phyloP scores from a whole-genome alignment of 2,797 vertebrate species.

The Chelidonichthys spinosus region DNA sequence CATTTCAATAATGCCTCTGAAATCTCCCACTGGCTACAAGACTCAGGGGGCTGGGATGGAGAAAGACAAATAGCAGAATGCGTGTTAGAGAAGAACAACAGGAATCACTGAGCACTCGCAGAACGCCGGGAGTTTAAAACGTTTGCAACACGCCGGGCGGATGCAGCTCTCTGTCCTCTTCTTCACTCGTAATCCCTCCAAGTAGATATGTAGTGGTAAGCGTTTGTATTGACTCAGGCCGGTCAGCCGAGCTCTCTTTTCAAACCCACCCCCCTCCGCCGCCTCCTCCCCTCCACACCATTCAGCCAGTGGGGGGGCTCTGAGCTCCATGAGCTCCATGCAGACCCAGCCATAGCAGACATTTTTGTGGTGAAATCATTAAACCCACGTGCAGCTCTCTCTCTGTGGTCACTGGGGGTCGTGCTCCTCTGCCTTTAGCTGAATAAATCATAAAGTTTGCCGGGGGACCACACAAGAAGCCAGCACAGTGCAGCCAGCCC shows the following conservation, averaged over 20 bases:
- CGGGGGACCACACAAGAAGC: constrained; percentile 99
- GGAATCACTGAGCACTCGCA: constrained; percentile 41
- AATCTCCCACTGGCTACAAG: constrained; percentile 67
- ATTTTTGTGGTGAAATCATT: constrained; percentile 99
- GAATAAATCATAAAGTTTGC: constrained; percentile 99
- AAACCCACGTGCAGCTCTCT: constrained; percentile 99
- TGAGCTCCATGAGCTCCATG: constrained; percentile 67
- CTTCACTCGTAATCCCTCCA: constrained; percentile 63
- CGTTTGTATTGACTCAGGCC: constrained; percentile 75
- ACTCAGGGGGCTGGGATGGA: constrained; percentile 24
- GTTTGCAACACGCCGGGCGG: constrained; percentile 55
- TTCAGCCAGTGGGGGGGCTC: constrained; percentile 62
- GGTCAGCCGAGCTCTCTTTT: constrained; percentile 72
- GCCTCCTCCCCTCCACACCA: constrained; percentile 36
- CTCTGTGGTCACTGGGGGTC: constrained; percentile 99
- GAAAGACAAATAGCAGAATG: constrained; percentile 56
- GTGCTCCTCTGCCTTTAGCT: constrained; percentile 99
- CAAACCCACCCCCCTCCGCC: constrained; percentile 50
- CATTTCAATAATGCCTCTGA: constrained; percentile 77
- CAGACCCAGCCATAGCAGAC: constrained; percentile 98
- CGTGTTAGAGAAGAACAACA: constrained; percentile 48
- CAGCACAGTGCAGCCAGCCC: constrained; percentile 83
- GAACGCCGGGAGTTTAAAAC: constrained; percentile 46
- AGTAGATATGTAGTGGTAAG: constrained; percentile 67
- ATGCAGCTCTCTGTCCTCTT: constrained; percentile 51